Base-by-base conservation (phyloP, 2,888 invertebrate genomes). In the Caenorhabditis imperialis region DNA sequence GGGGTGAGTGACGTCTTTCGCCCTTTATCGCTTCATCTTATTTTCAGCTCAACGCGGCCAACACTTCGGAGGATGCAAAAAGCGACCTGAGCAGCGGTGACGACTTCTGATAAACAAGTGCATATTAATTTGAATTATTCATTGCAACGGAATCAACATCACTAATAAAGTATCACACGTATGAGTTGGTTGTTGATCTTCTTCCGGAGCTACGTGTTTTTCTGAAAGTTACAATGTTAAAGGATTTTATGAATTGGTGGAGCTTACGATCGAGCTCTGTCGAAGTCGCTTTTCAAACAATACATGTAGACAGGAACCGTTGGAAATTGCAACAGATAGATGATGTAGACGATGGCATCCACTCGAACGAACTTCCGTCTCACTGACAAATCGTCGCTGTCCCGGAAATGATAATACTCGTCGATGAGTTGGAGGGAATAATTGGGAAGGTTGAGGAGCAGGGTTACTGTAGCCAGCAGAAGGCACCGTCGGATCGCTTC, bases 281-380 rank as follows among this genome's bases (percentile, higher is more conserved):
- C 71, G 33, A 80, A 71, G 47, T 80, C 80, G n/a, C 48, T 53
- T 47, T 76, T 70, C 25, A 80, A 54, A 42, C 74, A 76, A 18
- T 78, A 73, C 48, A 80, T 61, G 48, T 80, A 80, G 14, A 78
- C 27, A 33, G 78, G 78, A 20, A 80, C 78, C 10, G 78, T 75
- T 0, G 78, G 73, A 42, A 80, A 80, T 55, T 80, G 80, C 12
- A 80, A 62, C 0, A 80, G 70, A 51, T 80, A 80, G 5, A 78
- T 76, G 14, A 80, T 65, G 57, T 80, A 80, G 58, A 75, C 76
- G 2, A 76, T 51, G 5, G 80, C 76, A 33, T 80, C 80, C 0
- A 73, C 77, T 76, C 76, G 48, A 35, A 75, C 51, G 45, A 72
- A 72, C 30, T 51, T 57, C 18, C 71, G 20, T 18, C 62, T 5